Percentiles rank a stretch among this genome's conserved stretches.
Conservation (phyloP, 2,888 invertebrate species). For the Agrotis exclamationis region DNA sequence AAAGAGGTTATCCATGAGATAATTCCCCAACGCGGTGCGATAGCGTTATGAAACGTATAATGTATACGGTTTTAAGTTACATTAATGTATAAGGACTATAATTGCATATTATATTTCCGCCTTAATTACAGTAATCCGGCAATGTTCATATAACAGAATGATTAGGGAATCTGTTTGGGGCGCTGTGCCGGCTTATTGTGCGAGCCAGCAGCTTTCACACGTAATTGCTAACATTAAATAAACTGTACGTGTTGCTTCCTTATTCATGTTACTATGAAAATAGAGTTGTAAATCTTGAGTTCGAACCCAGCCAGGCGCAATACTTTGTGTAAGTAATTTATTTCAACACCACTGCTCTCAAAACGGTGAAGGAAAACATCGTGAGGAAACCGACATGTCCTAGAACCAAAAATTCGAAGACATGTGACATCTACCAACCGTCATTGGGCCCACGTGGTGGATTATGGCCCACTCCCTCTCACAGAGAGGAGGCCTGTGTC, state of each 20-base stretch:
- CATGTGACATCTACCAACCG: too few relatives aligned
- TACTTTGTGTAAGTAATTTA: too few relatives aligned
- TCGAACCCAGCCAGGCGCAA: too few relatives aligned
- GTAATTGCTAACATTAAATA: slow-evolving; percentile 23
- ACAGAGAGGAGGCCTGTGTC: too few relatives aligned
- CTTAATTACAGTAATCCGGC: slow-evolving; percentile 19
- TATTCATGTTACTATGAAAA: background rate
- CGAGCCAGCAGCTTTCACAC: background rate
- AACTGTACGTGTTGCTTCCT: background rate
- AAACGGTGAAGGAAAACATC: too few relatives aligned
- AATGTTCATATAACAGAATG: slow-evolving; percentile 7
- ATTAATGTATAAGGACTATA: slow-evolving; percentile 9
- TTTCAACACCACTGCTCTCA: too few relatives aligned
- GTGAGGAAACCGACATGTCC: too few relatives aligned
- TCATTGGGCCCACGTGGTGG: too few relatives aligned
- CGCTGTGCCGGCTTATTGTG: slow-evolving; percentile 25
- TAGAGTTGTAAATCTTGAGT: too few relatives aligned
- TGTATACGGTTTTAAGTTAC: background rate
- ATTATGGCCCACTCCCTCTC: too few relatives aligned
- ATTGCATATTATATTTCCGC: background rate
- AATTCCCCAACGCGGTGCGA: too few relatives aligned
- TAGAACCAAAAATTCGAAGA: too few relatives aligned
- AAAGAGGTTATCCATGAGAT: background rate
- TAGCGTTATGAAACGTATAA: background rate
- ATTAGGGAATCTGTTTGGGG: slow-evolving; percentile 41